phyloP scores from a whole-genome alignment of 2,888 invertebrate species.

The Acanthacorydalis orientalis region DNA sequence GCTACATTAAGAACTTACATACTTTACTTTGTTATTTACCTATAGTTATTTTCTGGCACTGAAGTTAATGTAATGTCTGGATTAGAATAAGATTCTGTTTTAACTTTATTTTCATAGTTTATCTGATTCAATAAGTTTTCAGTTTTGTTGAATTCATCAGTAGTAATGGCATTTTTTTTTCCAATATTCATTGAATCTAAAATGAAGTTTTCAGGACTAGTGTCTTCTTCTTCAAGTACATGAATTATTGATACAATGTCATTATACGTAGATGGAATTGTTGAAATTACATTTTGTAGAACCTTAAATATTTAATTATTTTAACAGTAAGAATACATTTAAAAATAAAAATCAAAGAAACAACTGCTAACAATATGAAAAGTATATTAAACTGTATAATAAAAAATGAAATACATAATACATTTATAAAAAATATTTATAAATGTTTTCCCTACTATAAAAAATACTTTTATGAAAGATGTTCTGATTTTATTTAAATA shows the following conservation, averaged over 20 bases:
- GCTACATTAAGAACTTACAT: neutral
- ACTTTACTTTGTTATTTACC: neutral
- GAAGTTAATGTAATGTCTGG: neutral
- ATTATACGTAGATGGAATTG: slow-evolving; percentile 19
- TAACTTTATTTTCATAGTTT: neutral
- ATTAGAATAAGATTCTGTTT: neutral
- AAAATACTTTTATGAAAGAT: too few species aligned
- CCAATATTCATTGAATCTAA: neutral
- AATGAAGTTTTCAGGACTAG: slow-evolving; percentile 12
- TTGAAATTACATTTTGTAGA: slow-evolving; percentile 1
- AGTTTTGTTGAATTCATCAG: too few species aligned
- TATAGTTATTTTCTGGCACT: neutral
- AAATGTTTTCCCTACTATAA: too few species aligned
- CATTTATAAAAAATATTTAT: too few species aligned
- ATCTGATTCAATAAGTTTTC: neutral
- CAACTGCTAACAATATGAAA: too few species aligned
- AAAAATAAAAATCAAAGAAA: too few species aligned
- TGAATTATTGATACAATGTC: slow-evolving; percentile 29
- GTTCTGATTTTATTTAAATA: too few species aligned
- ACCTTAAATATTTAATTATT: neutral
- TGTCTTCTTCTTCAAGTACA: slow-evolving; percentile 28
- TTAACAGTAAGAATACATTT: too few species aligned
- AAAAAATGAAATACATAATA: too few species aligned
- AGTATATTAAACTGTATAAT: too few species aligned
- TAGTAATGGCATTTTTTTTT: too few species aligned